Evolutionary conservation across 2,797 vertebrate species (phyloP).

Genomic region (Mycteria americana): DNA sequence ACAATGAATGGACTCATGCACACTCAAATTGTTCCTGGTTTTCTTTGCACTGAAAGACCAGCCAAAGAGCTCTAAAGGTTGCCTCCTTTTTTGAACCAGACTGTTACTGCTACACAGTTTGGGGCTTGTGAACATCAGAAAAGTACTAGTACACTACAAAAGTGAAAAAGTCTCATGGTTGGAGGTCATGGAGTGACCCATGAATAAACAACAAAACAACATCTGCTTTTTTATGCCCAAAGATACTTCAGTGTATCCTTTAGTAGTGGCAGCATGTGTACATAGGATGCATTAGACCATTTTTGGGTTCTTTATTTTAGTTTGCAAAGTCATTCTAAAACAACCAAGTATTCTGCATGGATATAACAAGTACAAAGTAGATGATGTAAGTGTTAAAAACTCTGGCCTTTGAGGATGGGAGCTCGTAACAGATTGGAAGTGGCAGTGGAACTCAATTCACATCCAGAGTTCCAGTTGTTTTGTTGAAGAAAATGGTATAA

Average conservation of each 20-base stretch:
- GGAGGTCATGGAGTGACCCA: background rate
- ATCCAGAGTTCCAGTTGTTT: background rate
- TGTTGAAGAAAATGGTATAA: background rate
- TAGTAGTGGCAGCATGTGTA: background rate
- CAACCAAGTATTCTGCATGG: background rate
- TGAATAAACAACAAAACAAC: background rate
- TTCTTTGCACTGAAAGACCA: background rate
- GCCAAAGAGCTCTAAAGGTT: background rate
- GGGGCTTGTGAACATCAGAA: background rate
- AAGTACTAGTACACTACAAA: background rate
- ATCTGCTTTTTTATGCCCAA: background rate
- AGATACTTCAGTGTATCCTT: background rate
- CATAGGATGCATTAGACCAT: background rate
- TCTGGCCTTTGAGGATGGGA: constrained; percentile 7
- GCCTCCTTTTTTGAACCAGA: background rate
- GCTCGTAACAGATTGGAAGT: background rate
- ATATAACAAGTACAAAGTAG: background rate
- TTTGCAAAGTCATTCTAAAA: background rate
- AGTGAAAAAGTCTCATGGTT: background rate
- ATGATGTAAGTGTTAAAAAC: background rate
- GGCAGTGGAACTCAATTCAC: background rate
- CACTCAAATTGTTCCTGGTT: background rate
- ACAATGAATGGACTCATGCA: background rate
- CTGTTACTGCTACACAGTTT: background rate
- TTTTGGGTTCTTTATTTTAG: background rate